Percentiles rank a stretch among this genome's conserved stretches.
Conservation (phyloP, 2,797 vertebrate genomes). For the Enteromius afrohamiltoni region DNA sequence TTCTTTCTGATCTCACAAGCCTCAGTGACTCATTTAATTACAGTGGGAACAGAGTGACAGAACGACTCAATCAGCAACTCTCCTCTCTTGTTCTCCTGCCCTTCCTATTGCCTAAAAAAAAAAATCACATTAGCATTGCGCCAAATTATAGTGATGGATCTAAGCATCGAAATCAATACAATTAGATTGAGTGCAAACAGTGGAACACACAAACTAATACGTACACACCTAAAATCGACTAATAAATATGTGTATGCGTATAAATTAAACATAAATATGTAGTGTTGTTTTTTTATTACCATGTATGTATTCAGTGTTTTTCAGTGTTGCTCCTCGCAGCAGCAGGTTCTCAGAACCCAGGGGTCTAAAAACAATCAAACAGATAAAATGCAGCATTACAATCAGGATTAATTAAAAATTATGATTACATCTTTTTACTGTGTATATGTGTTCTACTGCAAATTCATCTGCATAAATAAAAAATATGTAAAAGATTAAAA, state of each 20-base stretch:
- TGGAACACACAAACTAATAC: background rate
- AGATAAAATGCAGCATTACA: conserved; percentile 3
- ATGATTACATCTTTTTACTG: background rate
- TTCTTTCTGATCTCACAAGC: conserved; percentile 49
- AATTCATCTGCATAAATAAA: background rate
- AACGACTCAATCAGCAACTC: conserved; percentile 47
- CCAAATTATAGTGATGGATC: background rate
- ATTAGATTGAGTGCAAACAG: background rate
- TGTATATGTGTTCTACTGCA: background rate
- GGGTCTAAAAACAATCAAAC: conserved; percentile 78
- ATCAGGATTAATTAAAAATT: background rate
- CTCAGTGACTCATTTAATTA: conserved; percentile 56
- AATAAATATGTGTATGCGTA: background rate
- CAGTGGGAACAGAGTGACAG: conserved; percentile 46
- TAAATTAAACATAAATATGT: background rate
- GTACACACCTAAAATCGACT: background rate
- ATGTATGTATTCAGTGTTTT: conserved; percentile 92
- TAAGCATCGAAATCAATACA: background rate
- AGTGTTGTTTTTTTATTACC: conserved; percentile 76
- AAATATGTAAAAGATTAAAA: background rate
- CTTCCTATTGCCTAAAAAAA: conserved; percentile 9
- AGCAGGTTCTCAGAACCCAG: conserved; percentile 94
- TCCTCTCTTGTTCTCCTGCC: conserved; percentile 1
- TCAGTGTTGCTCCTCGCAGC: conserved; percentile 93
- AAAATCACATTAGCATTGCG: background rate